Conservation (phyloP, 2,888 invertebrate genomes). For the Archips crataeganus region DNA sequence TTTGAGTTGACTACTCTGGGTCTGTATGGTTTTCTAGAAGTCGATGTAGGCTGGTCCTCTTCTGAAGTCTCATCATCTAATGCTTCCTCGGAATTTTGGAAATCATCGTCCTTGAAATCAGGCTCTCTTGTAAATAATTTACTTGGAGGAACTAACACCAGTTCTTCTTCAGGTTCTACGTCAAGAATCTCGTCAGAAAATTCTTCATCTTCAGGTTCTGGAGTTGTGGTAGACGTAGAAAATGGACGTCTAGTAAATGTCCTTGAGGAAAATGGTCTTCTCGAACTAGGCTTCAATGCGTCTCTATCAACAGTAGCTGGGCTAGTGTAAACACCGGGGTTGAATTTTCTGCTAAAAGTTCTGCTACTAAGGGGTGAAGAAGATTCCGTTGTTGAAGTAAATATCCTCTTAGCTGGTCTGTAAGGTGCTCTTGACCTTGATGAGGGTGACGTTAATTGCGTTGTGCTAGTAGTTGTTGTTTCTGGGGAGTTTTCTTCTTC, state of each 20-base stretch:
- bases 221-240: slow-evolving; percentile 75
- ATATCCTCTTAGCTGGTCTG: slow-evolving; percentile 71
- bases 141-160: slow-evolving; percentile 77
- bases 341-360: slow-evolving; percentile 81
- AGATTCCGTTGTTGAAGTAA: slow-evolving; percentile 76
- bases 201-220: slow-evolving; percentile 65
- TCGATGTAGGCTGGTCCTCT: slow-evolving; percentile 55
- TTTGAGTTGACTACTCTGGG: slow-evolving; percentile 74
- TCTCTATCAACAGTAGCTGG: slow-evolving; percentile 71
- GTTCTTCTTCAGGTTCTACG: slow-evolving; percentile 73
- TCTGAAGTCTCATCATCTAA: slow-evolving; percentile 51
- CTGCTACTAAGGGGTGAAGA: slow-evolving; percentile 69
- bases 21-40: slow-evolving; percentile 71
- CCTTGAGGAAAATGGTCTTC: slow-evolving; percentile 70
- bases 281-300: slow-evolving; percentile 63
- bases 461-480: slow-evolving; percentile 67
- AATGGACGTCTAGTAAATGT: slow-evolving; percentile 74
- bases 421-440: slow-evolving; percentile 71
- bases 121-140: slow-evolving; percentile 77
- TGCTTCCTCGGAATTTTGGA: slow-evolving; percentile 50
- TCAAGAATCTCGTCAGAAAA: slow-evolving; percentile 60
- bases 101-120: slow-evolving; percentile 54
- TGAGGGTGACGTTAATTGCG: slow-evolving; percentile 57
- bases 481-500: slow-evolving; percentile 51
- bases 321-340: slow-evolving; percentile 78